Evolutionary conservation across 1,140 invertebrate species (phyloP), one percentile per base, ranked within the genome.

Genomic region (Bombus balteatus): DNA sequence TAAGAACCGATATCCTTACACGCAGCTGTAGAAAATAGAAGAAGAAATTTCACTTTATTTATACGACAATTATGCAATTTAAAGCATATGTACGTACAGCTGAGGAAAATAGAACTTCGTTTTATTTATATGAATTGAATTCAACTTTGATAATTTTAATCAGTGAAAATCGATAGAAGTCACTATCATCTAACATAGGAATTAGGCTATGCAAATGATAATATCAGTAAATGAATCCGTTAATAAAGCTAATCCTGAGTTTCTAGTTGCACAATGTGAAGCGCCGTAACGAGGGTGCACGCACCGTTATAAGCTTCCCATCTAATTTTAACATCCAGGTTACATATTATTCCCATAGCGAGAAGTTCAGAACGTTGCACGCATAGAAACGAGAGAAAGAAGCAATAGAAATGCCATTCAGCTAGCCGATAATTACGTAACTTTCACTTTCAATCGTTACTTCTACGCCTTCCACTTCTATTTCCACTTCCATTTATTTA

Each of bases 361-460:
- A 72, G 34, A 57, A 71, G 79, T 70, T 81, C 15, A 13, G 47
- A 25, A 72, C 66, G 43, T 72, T 72, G 28, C 47, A 22, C 22
- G 86, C n/a, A 80, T 84, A 66, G 68, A 84, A 59, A 84, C 37
- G 72, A n/a, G 66, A 78, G 62, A 75, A 34, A 25, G 57, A 78
- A 88, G 53, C 59, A 39, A 53, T 32, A 66, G 47, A 83, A 79
- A 5, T 62, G 37, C 32, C n/a, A 28, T 66, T 68, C 37, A n/a
- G 53, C 25, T 59, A n/a, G 13, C 28, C 59, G 47, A 76, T 68
- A 85, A 85, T 89, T 88, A 86, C 53, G 28, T 39, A 75, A 88
- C 59, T 88, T 85, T 79, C 57, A 39, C 25, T 89, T 88, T 65
- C 62, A 34, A 82, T 76, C 78, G 68, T 57, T 82, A 79, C 78